Percentiles rank a stretch among this genome's conserved stretches.
Evolutionary conservation across 2,888 invertebrate species (phyloP).

Genomic region (Timema podura): DNA sequence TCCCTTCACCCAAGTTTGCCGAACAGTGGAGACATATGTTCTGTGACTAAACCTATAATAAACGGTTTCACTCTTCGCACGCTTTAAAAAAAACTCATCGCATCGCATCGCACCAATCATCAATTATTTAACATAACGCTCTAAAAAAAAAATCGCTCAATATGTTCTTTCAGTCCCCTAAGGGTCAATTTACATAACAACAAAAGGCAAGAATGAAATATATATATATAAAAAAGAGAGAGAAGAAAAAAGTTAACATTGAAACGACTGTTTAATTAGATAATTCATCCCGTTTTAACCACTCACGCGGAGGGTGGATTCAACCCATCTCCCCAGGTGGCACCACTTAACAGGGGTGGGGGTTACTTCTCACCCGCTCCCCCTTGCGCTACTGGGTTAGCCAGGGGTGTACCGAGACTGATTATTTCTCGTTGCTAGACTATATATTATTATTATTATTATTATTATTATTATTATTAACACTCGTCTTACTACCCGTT

Average conservation of each 20-base stretch:
- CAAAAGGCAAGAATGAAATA: background rate
- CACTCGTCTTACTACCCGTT: too few species aligned
- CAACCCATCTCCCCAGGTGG: slow-evolving; percentile 16
- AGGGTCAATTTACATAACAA: slow-evolving; percentile 12
- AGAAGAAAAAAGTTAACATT: slow-evolving; percentile 7
- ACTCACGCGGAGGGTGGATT: slow-evolving; percentile 4
- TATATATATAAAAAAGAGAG: background rate
- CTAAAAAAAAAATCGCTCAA: background rate
- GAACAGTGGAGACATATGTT: slow-evolving; percentile 11
- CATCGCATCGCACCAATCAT: slow-evolving; percentile 3
- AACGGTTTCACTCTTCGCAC: slow-evolving; percentile 14
- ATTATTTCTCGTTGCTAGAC: too few species aligned
- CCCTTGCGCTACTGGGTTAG: too few species aligned
- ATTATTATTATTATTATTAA: too few species aligned
- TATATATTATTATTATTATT: too few species aligned
- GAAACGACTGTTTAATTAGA: slow-evolving; percentile 26
- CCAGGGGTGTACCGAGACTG: too few species aligned
- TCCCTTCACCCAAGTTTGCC: too few species aligned
- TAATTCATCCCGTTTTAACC: slow-evolving; percentile 24
- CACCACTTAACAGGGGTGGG: background rate
- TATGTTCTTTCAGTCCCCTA: background rate
- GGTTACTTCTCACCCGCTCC: too few species aligned
- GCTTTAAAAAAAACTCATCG: slow-evolving; percentile 2
- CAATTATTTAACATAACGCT: slow-evolving; percentile 13
- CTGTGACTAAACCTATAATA: slow-evolving; percentile 14